Evolutionary conservation across 30 jellyfish, hydroid and myxozoan species (phyloP), one percentile per base, ranked within the genome.

Genomic region (Aurelia aurita complex sp. Pacific): DNA sequence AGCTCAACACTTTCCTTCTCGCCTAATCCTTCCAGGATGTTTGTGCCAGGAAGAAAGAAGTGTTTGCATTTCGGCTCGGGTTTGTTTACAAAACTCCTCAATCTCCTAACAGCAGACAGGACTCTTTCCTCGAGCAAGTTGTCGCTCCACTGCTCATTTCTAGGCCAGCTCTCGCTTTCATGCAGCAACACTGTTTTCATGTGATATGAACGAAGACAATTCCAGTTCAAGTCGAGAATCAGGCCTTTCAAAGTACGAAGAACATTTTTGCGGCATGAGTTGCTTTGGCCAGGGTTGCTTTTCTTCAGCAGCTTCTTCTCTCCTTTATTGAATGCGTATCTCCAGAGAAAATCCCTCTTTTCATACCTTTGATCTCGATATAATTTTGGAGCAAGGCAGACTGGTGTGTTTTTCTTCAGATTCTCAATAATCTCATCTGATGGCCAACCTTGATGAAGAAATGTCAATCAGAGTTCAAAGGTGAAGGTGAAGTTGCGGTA

Each of bases 131-230:
- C 29, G 35, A 74, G 35, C 19, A 23, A 7, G 53, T 55, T 12
- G 43, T 74, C 85, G 12, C 65, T 84, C 93, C 93, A 84, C 52
- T 84, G 14, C 4, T 74, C 87, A 40, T 38, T 12, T 6, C 59
- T 64, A 12, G 81, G 81, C 85, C 85, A 84, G 42, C 86, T 84
- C 76, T 84, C 93, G 76, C 67, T 66, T 64, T 84, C 93, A 52
- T 84, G 87, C 11, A 84, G 81, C 80, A 84, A 54, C 38, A 84
- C 79, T 6, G 93, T 84, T 50, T 84, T 84, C 82, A 84, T 84
- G 82, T 74, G 85, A 16, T 74, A 74, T 18, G 85, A 74, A 38
- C 85, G 60, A 16, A 74, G 53, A 17, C 29, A 62, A 4, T 10
- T 62, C 85, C 85, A 74, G 17, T 74, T 74, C 72, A 74, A 64